Base-by-base conservation (phyloP, 64 coral and sea anemone genomes). In the Orbicella faveolata region DNA sequence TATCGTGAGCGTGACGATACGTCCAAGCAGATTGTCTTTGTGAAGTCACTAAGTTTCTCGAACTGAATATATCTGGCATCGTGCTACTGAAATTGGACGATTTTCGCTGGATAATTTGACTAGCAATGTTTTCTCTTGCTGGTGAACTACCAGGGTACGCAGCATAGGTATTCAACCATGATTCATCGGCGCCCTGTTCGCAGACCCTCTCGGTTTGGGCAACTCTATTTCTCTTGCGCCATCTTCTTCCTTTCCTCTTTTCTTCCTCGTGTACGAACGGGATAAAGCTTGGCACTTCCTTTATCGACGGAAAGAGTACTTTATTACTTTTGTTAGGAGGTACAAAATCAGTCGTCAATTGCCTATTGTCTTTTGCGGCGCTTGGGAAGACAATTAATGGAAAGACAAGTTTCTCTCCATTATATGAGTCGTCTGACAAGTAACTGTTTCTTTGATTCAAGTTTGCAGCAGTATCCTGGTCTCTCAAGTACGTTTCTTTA, bases 241-340 rank as follows among this genome's bases (percentile, higher is more conserved):
- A 18, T 68, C 21, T 11, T 51, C 10, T 66, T 66, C 37, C 48
- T 36, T 16, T 13, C 34, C 41, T 85, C 65, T 85, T 69, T 6
- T 52, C 63, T 9, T 53, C 62, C 18, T 13, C 63, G 37, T 65
- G 14, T 4, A 52, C 82, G 10, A 72, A 23, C 12, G 65, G 63
- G 30, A 72, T 68, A 52, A 85, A 85, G 72, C 64, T 85, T 52
- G 63, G 67, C 30, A 33, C 82, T 30, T 23, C 44, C 65, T 66
- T 23, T 52, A 85, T 53, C 23, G 21, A 65, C 4, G 82, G 82
- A 9, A 85, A 73, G 14, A 52, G 7, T 23, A 41, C 41, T 17
- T 51, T 23, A 6, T 37, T 37, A 85, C 21, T 73, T 85, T 73
- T 35, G 17, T 65, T 19, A 9, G 41, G 73, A 52, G 34, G 10